Conservation (phyloP, 2,888 invertebrate species). For the Podotricha telesiphe region DNA sequence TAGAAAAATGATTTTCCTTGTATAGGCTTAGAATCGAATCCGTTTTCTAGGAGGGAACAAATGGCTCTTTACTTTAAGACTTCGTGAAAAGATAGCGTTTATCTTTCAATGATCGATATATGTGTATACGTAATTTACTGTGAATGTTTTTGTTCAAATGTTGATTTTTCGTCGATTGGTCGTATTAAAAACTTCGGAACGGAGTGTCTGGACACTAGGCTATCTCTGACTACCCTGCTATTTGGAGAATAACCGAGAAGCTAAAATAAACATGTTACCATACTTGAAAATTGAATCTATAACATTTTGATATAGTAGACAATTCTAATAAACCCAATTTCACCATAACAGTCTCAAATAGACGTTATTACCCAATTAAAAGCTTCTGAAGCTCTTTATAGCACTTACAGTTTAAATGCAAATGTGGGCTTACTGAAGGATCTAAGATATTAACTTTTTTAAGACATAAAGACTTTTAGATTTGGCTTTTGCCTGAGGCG, state of each 20-base stretch:
- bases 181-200: too few species aligned
- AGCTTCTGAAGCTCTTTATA: background rate
- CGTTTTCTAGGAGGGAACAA: slow-evolving; percentile 22
- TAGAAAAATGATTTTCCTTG: slow-evolving; percentile 11
- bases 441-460: slow-evolving; percentile 17
- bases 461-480: slow-evolving; percentile 19
- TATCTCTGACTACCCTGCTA: too few species aligned
- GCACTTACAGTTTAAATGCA: slow-evolving; percentile 20
- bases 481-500: slow-evolving; percentile 19
- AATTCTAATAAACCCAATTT: background rate
- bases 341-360: background rate
- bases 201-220: too few species aligned
- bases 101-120: slow-evolving; percentile 22
- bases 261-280: background rate
- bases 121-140: slow-evolving; percentile 4
- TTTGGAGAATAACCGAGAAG: too few species aligned
- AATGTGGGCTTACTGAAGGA: slow-evolving; percentile 10
- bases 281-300: background rate
- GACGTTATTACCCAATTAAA: slow-evolving; percentile 9
- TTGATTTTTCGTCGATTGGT: too few species aligned
- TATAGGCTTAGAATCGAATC: slow-evolving; percentile 14
- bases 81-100: slow-evolving; percentile 20
- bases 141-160: too few species aligned
- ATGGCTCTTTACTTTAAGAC: slow-evolving; percentile 20
- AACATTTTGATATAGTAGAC: background rate